A percentile compares a stretch with the other conserved stretches of the same genome.
Conservation (phyloP, 2,113 vertebrate genomes). For the Rhynchomys soricoides region DNA sequence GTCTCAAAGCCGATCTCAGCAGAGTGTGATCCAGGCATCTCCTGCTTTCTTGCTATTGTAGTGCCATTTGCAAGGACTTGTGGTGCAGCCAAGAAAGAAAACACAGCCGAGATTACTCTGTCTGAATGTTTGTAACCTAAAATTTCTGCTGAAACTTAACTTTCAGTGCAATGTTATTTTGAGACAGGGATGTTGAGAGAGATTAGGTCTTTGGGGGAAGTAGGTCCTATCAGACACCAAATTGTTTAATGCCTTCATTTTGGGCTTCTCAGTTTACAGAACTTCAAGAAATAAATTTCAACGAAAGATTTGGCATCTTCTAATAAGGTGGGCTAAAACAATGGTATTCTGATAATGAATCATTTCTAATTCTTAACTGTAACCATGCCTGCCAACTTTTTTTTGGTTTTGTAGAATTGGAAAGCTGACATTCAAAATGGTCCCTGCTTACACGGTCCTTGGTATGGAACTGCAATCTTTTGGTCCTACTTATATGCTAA, state of each 20-base stretch:
- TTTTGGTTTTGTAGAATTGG: neutral
- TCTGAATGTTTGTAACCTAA: neutral
- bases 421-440: conserved; percentile 2
- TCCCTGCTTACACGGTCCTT: neutral
- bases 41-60: neutral
- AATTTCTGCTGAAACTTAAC: neutral
- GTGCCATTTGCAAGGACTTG: neutral
- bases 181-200: neutral
- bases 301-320: neutral
- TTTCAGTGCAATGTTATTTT: neutral
- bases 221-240: neutral
- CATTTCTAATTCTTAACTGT: conserved; percentile 11
- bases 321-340: neutral
- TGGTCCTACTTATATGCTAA: neutral
- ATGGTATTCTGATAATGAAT: neutral
- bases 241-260: neutral
- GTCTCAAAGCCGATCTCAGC: neutral
- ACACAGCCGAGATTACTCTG: neutral
- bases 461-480: neutral
- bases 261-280: neutral
- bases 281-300: neutral
- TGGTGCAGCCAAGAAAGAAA: conserved; percentile 24
- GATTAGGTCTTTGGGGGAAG: neutral
- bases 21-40: neutral
- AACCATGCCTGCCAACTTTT: neutral